A percentile compares a stretch with the other conserved stretches of the same genome.
Evolutionary conservation across 1,140 invertebrate genomes (phyloP).

Genomic region (Lepidurus arcticus): DNA sequence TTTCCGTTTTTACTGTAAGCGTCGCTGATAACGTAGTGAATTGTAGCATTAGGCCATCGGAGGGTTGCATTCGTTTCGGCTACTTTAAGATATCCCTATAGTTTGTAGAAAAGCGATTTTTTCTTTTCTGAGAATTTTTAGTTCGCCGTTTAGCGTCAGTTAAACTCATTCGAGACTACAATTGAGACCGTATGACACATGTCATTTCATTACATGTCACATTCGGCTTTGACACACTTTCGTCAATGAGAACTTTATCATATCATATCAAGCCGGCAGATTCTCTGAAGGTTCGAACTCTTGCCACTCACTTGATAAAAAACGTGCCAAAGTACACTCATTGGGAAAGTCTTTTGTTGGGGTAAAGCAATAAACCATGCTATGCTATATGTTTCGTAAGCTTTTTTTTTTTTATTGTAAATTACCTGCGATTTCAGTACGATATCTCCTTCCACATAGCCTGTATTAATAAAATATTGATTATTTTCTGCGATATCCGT

Average conservation of each 20-base stretch:
- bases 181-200: not conserved
- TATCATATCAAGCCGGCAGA: not conserved
- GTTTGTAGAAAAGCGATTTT: not conserved
- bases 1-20: not conserved
- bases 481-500: not conserved
- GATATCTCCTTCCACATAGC: not conserved
- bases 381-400: not conserved
- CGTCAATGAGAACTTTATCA: not conserved
- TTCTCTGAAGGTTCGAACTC: not conserved
- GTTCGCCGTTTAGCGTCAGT: too few relatives aligned
- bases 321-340: not conserved
- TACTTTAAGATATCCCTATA: not conserved
- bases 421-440: not conserved
- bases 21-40: not conserved
- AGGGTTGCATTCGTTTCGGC: not conserved
- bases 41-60: not conserved
- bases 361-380: not conserved
- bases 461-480: not conserved
- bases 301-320: conserved; percentile 5
- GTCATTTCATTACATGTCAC: not conserved
- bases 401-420: not conserved
- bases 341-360: not conserved
- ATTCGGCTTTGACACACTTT: not conserved
- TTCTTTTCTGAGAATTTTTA: too few relatives aligned
- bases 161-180: not conserved